A percentile compares a stretch with the other conserved stretches of the same genome.
Evolutionary conservation across 2,888 invertebrate species (phyloP).

Genomic region (Spodoptera littoralis): DNA sequence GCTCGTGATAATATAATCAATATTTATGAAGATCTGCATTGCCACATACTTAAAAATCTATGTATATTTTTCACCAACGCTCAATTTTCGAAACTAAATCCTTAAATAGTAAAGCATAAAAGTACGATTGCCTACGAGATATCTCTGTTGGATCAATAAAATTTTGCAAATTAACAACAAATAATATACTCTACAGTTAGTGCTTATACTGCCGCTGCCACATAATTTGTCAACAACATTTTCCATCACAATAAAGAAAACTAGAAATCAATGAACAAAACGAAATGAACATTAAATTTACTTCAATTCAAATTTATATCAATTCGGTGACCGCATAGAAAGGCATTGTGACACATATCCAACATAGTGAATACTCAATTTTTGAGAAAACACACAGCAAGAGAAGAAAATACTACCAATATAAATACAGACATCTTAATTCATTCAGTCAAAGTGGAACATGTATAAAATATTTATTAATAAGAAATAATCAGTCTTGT

Average conservation of each 20-base stretch:
- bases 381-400: constrained; percentile 81
- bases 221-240: constrained; percentile 87
- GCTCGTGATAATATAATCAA: constrained; percentile 80
- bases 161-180: constrained; percentile 88
- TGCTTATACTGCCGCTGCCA: constrained; percentile 84
- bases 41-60: constrained; percentile 89
- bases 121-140: constrained; percentile 82
- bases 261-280: constrained; percentile 79
- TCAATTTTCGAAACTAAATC: constrained; percentile 81
- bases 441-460: constrained; percentile 88
- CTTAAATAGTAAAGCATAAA: constrained; percentile 83
- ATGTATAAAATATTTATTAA: constrained; percentile 88
- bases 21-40: constrained; percentile 88
- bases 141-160: constrained; percentile 85
- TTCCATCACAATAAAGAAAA: constrained; percentile 85
- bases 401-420: constrained; percentile 82
- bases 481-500: constrained; percentile 90
- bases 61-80: constrained; percentile 87
- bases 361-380: constrained; percentile 87
- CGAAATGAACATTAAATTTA: constrained; percentile 73
- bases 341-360: constrained; percentile 88
- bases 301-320: constrained; percentile 50
- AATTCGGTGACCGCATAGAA: constrained; percentile 87
- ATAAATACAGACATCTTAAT: constrained; percentile 87
- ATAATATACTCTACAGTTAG: constrained; percentile 80